These are phyloP conservation scores for Chiloscyllium punctatum DNA, from an alignment of 2,797 vertebrate genomes.

Conservation along the genomic window DNA sequence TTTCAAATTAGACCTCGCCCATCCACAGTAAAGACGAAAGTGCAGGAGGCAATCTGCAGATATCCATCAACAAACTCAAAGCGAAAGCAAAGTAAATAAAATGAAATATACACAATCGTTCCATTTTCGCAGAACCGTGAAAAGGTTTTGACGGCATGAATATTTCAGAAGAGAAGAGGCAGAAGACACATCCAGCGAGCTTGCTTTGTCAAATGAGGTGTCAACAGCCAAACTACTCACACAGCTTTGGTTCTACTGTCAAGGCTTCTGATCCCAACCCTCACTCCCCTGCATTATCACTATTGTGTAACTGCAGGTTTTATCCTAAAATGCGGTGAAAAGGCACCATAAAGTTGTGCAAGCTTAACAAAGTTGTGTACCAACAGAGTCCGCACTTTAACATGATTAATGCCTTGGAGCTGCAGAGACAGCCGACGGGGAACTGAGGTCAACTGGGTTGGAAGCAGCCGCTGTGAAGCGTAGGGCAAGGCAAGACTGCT, in stretches of 20 bases:
- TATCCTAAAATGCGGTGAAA: neutral
- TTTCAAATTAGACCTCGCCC: neutral
- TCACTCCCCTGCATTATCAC: neutral
- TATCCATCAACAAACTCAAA: neutral
- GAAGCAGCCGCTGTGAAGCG: constrained; percentile 26
- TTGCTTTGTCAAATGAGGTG: neutral
- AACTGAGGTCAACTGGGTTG: neutral
- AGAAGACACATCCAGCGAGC: neutral
- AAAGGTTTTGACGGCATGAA: neutral
- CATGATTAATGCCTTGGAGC: constrained; percentile 9
- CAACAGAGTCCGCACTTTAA: neutral
- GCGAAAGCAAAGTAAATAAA: neutral
- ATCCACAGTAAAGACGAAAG: neutral
- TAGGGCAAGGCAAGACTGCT: constrained; percentile 19
- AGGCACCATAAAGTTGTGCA: neutral
- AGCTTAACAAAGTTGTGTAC: neutral
- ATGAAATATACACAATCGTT: neutral
- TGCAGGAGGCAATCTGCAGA: neutral
- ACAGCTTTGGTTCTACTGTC: neutral
- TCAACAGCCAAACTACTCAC: neutral
- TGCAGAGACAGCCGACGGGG: neutral
- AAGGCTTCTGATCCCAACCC: no score
- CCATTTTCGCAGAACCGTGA: neutral
- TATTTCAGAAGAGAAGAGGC: neutral
- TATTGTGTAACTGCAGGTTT: neutral